Evolutionary conservation across 2,797 vertebrate genomes (phyloP).

Genomic region (Glossophaga mutica): DNA sequence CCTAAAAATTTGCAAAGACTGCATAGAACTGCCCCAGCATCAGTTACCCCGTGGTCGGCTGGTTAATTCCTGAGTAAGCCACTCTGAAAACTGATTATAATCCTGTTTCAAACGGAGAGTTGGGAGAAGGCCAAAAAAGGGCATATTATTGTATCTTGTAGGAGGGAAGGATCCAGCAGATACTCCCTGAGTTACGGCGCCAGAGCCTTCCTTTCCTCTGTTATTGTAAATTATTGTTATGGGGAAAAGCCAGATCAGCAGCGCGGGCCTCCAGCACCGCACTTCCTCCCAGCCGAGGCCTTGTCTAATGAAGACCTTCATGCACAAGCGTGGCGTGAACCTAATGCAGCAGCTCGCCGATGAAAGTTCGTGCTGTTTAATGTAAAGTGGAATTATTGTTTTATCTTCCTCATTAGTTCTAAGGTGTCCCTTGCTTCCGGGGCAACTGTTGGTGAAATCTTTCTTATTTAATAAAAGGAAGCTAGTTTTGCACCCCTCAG

Average conservation of each 20-base stretch:
- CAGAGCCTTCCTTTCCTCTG: conserved; percentile 47
- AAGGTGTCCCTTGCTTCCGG: not conserved
- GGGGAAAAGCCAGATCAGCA: conserved; percentile 23
- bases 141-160: conserved; percentile 39
- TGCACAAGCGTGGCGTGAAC: not conserved
- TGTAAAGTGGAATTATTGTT: not conserved
- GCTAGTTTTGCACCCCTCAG: not conserved
- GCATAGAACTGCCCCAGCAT: not conserved
- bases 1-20: not conserved
- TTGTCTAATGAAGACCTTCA: not conserved
- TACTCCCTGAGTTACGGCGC: conserved; percentile 25
- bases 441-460: not conserved
- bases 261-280: not conserved
- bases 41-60: not conserved
- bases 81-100: conserved; percentile 56
- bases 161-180: conserved; percentile 35
- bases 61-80: conserved; percentile 51
- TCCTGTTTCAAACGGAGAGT: conserved; percentile 36
- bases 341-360: not conserved
- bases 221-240: conserved; percentile 36
- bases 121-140: conserved; percentile 55
- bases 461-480: conserved; percentile 33
- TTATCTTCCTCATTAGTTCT: not conserved
- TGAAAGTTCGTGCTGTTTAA: not conserved
- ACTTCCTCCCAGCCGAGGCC: conserved; percentile 25